Conservation (phyloP, 2,888 invertebrate species). For the Horisme vitalbata region DNA sequence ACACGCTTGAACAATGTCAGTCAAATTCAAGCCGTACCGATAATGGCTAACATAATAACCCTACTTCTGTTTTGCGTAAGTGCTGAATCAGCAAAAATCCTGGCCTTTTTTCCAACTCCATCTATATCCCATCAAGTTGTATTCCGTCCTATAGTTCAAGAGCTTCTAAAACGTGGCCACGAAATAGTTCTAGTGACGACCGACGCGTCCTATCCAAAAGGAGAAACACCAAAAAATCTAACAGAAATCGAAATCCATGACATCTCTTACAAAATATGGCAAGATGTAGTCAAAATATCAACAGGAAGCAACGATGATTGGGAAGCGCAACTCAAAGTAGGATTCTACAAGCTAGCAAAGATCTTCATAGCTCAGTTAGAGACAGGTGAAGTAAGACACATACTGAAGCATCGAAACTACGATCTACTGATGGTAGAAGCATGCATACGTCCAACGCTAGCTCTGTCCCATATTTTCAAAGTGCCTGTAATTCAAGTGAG, state of each 20-base stretch:
- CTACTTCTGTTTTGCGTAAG: background rate
- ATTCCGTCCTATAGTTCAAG: constrained; percentile 8
- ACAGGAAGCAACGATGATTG: constrained; percentile 5
- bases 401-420: constrained; percentile 26
- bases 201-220: constrained; percentile 8
- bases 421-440: constrained; percentile 49
- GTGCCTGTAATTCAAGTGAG: constrained; percentile 46
- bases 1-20: background rate
- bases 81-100: constrained; percentile 11
- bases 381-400: constrained; percentile 13
- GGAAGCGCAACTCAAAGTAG: background rate
- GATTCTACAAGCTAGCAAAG: background rate
- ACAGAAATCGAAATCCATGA: constrained; percentile 16
- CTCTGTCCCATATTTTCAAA: constrained; percentile 40
- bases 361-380: constrained; percentile 13
- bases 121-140: constrained; percentile 19
- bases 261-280: constrained; percentile 2
- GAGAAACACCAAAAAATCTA: constrained; percentile 6
- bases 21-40: background rate
- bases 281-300: background rate
- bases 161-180: constrained; percentile 19
- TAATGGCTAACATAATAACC: background rate
- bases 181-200: constrained; percentile 20
- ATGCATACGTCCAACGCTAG: constrained; percentile 32
- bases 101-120: constrained; percentile 20